Conservation (phyloP, 2,113 vertebrate species). For the Cyprinodon brontotheroides region DNA sequence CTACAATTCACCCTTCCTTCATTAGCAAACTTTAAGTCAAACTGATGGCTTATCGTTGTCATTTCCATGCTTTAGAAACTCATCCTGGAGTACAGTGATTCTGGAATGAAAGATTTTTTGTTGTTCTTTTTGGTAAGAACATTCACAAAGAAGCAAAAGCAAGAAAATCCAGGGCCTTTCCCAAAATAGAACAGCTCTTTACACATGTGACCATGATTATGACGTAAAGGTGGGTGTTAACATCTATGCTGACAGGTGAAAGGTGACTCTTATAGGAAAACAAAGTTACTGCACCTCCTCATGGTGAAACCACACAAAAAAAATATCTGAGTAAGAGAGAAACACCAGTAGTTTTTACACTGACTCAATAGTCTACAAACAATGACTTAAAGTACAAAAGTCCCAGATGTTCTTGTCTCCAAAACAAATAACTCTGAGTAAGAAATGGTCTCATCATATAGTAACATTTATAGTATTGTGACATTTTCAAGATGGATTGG, state of each 20-base stretch:
- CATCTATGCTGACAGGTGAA: constrained; percentile 17
- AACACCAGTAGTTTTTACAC: neutral
- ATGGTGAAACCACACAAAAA: neutral
- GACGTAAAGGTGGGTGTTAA: constrained; percentile 1
- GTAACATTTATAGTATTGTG: neutral
- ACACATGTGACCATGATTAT: neutral
- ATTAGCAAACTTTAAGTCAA: neutral
- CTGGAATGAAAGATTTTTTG: neutral
- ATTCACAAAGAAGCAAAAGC: neutral
- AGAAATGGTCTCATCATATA: neutral
- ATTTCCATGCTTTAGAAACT: neutral
- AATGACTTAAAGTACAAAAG: neutral
- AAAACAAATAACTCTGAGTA: neutral
- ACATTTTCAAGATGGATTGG: neutral
- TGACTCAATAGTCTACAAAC: neutral
- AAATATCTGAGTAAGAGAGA: neutral
- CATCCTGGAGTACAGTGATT: constrained; percentile 5
- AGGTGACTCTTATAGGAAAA: constrained; percentile 39
- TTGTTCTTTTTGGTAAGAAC: neutral
- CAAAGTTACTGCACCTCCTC: constrained; percentile 21
- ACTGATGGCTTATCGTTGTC: constrained; percentile 5
- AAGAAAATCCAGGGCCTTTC: neutral
- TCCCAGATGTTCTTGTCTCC: neutral
- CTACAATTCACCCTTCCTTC: constrained; percentile 5
- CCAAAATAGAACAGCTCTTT: neutral